Base-by-base conservation (phyloP, 1,140 invertebrate species). In the Semibalanus balanoides region DNA sequence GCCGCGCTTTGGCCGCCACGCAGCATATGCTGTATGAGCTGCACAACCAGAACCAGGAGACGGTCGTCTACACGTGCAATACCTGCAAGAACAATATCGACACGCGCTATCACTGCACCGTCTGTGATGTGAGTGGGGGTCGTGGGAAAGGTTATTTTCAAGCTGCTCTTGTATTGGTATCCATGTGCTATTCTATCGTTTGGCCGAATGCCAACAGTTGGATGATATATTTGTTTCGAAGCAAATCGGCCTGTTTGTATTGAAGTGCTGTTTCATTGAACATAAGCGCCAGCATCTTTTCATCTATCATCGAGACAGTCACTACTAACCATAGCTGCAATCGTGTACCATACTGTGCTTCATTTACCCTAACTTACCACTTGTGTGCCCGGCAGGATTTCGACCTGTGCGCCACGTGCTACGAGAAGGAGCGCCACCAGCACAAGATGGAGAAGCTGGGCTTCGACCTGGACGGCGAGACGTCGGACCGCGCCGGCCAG, bases 31-130 rank as follows among this genome's bases (percentile, higher is more conserved):
- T 99, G 74, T 98, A 98, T 84, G 97, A 99, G 85, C 86, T 99
- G 76, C 98, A 99, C 85, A 99, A 98, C 86, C 95, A 98, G 88
- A 94, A 94, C 70, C 93, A 94, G 86, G 96, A 99, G 83, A 92
- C 93, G 85, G 98, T 98, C 85, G 94, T 98, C 28, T 99, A 99
- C 86, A 99, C 95, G 28, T 99, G 98, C 86, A 99, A 99, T 87
- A 92, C 90, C 81, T 99, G 98, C 85, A 96, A 97, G 83, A 89
- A 89, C 80, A 92, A 94, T 80, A 95, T 99, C 31, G 96, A 99
- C 85, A 98, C 95, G 0, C 86, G 96, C 77, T 99, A 94, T 83
- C 97, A 99, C 84, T 99, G 97, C 86, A 95, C 93, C 76, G 90
- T 93, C 77, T 99, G 97, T 88, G 96, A 98, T 11, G 70, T 72